A percentile compares a stretch with the other conserved stretches of the same genome.
These are phyloP conservation scores for Mesorhabditis belari DNA, from an alignment of 2,888 invertebrate species.

Conservation along the genomic window DNA sequence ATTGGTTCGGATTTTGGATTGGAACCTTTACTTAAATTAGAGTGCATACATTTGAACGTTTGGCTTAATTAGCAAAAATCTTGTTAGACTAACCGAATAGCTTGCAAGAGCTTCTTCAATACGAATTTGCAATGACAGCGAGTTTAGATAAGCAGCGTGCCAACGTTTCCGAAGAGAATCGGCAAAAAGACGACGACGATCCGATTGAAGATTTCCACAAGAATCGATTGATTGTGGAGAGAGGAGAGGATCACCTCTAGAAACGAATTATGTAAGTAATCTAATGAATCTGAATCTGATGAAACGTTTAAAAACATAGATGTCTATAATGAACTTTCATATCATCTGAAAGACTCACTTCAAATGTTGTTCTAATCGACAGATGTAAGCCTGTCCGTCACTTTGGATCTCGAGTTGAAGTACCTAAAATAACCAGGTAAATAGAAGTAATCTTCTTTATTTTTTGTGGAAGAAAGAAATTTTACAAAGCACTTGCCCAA, in stretches of 20 bases:
- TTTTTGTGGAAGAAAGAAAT: too few species aligned
- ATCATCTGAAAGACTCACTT: too few species aligned
- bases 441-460: too few species aligned
- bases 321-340: too few species aligned
- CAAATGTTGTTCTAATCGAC: conserved; percentile 19
- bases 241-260: neutral
- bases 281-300: neutral
- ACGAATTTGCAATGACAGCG: conserved; percentile 24
- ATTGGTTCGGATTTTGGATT: too few species aligned
- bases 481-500: too few species aligned
- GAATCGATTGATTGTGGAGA: neutral
- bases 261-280: neutral
- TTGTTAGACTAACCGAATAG: conserved; percentile 16
- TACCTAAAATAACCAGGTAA: conserved; percentile 20
- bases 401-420: conserved; percentile 38
- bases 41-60: too few species aligned
- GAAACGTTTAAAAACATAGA: too few species aligned
- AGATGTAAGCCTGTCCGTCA: conserved; percentile 33
- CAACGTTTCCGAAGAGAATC: conserved; percentile 31
- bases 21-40: too few species aligned
- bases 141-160: conserved; percentile 29
- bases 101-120: conserved; percentile 26
- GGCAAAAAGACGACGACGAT: conserved; percentile 7
- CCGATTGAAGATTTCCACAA: neutral
- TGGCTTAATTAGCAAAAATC: too few species aligned